A percentile compares a stretch with the other conserved stretches of the same genome.
Conservation (phyloP, 2,113 vertebrate species). For the human region DNA sequence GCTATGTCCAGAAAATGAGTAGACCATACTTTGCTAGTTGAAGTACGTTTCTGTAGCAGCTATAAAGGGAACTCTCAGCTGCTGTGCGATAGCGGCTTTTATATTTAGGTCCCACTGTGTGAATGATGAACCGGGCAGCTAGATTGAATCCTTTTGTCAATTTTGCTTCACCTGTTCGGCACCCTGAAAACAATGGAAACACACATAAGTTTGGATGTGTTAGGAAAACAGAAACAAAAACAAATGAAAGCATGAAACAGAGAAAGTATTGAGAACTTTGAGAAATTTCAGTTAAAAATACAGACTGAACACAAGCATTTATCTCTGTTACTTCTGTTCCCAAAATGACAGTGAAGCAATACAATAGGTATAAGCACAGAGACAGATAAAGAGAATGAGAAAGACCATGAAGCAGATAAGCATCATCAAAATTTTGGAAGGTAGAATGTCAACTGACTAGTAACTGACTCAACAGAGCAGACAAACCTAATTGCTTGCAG, state of each 20-base stretch:
- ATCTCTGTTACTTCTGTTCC: neutral
- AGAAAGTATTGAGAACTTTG: neutral
- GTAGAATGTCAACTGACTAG: neutral
- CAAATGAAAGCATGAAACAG: neutral
- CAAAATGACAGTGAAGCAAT: neutral
- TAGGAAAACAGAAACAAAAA: neutral
- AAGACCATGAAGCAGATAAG: neutral
- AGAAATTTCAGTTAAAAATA: conserved; percentile 12
- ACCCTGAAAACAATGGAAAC: conserved; percentile 84
- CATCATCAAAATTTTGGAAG: neutral
- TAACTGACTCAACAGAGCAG: neutral
- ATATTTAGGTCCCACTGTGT: conserved; percentile 98
- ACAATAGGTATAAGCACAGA: neutral
- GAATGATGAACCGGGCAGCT: conserved; percentile 96
- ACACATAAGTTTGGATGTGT: neutral
- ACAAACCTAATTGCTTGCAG: neutral
- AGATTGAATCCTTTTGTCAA: conserved; percentile 96
- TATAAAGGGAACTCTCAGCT: conserved; percentile 95
- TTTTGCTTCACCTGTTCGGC: conserved; percentile 96
- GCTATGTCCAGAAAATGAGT: neutral
- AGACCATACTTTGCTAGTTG: conserved; percentile 91
- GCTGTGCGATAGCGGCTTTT: conserved; percentile 96
- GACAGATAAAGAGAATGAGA: neutral
- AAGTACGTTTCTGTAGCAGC: conserved; percentile 96
- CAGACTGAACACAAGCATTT: neutral